Evolutionary conservation across 2,113 vertebrate genomes (phyloP).

Genomic region (Corynorhinus townsendii): DNA sequence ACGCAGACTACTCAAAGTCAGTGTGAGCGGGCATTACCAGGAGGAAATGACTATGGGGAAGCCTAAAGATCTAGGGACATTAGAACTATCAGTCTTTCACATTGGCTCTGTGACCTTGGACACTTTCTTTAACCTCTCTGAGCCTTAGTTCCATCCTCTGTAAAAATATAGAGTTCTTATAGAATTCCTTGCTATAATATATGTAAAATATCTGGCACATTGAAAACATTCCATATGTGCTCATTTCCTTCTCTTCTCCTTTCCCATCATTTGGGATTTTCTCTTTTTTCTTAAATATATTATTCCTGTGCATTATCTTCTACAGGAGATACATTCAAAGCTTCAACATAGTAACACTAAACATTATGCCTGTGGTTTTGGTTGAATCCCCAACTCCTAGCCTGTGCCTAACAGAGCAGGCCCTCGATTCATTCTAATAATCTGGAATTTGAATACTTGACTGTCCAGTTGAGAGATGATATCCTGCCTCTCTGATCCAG

Average conservation of each 20-base stretch:
- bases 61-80: not conserved
- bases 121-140: not conserved
- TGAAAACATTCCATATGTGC: not conserved
- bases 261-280: not conserved
- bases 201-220: not conserved
- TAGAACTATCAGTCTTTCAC: not conserved
- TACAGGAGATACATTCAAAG: not conserved
- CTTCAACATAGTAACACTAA: not conserved
- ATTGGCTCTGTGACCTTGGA: not conserved
- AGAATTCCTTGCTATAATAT: not conserved
- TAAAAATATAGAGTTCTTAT: not conserved
- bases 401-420: not conserved
- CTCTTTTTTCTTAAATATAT: constrained; percentile 3
- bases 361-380: not conserved
- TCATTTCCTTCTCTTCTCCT: constrained; percentile 3
- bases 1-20: not conserved
- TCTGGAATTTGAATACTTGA: not conserved
- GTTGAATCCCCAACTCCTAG: not conserved
- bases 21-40: not conserved
- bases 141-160: not conserved
- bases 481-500: constrained; percentile 16
- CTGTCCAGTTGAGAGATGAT: not conserved
- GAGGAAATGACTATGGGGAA: not conserved
- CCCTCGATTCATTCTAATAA: not conserved
- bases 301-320: not conserved